Percentiles rank a stretch among this genome's conserved stretches.
phyloP scores from a whole-genome alignment of 2,113 vertebrate species.

The Egretta garzetta region DNA sequence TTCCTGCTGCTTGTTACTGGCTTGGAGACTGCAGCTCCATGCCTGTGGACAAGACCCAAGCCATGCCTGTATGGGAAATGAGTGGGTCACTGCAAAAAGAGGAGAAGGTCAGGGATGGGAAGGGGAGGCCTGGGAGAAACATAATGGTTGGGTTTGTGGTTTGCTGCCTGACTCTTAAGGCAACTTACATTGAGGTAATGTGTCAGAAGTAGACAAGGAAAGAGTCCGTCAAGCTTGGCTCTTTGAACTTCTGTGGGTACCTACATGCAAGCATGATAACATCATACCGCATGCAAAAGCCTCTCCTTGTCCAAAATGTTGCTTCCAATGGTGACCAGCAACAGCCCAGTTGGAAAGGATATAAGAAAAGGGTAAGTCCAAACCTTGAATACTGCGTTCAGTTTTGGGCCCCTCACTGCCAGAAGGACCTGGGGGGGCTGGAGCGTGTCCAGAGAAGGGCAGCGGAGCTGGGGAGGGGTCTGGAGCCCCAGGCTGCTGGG shows the following conservation, averaged over 20 bases:
- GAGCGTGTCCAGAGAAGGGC: no score
- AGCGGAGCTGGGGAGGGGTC: no score
- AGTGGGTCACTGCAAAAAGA: neutral
- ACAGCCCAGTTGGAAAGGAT: neutral
- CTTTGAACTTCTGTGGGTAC: neutral
- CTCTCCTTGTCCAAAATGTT: neutral
- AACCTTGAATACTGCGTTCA: no score
- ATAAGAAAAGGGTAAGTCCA: neutral
- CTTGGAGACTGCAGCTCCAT: neutral
- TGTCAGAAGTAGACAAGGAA: neutral
- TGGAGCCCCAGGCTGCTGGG: no score
- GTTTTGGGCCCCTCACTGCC: no score
- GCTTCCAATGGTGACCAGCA: neutral
- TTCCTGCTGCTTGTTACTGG: neutral
- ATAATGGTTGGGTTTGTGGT: neutral
- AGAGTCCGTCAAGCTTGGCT: neutral
- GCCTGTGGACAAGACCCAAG: neutral
- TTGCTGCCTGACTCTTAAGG: neutral
- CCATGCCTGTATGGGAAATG: neutral
- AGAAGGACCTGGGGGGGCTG: no score
- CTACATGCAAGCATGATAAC: neutral
- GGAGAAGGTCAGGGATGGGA: neutral
- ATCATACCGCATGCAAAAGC: neutral
- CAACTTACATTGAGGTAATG: neutral
- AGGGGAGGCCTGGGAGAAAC: neutral